A percentile compares a stretch with the other conserved stretches of the same genome.
These are phyloP conservation scores for Ophion slaviceki DNA, from an alignment of 2,888 invertebrate species.

Conservation along the genomic window DNA sequence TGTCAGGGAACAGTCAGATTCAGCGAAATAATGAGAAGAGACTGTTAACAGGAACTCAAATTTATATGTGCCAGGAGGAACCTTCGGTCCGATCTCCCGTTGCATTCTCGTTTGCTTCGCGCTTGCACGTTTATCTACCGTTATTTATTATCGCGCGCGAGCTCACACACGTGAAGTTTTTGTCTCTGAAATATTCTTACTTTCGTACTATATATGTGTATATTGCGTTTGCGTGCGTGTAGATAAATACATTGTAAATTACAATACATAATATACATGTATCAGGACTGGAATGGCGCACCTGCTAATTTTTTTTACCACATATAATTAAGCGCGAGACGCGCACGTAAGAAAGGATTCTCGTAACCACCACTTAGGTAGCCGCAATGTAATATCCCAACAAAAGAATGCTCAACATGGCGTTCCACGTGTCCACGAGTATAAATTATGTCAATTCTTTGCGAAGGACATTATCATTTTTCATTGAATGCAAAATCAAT, in stretches of 20 bases:
- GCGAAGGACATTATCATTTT: neutral
- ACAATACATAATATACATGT: conserved; percentile 1
- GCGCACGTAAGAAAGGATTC: conserved; percentile 14
- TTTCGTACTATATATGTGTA: conserved; percentile 3
- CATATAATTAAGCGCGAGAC: conserved; percentile 29
- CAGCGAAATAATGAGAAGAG: neutral
- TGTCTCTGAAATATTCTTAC: conserved; percentile 27
- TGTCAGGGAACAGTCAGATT: neutral
- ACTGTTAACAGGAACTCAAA: neutral
- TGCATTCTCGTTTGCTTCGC: conserved; percentile 33
- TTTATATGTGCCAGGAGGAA: conserved; percentile 1
- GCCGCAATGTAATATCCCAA: conserved; percentile 15
- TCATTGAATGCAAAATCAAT: neutral
- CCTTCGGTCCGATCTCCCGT: conserved; percentile 19
- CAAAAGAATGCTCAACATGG: conserved; percentile 1
- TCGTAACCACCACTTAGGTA: conserved; percentile 4
- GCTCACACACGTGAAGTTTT: conserved; percentile 17
- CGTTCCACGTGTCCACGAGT: neutral
- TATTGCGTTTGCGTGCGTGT: neutral
- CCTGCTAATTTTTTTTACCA: conserved; percentile 28
- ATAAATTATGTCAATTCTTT: conserved; percentile 15
- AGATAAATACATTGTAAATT: conserved; percentile 1
- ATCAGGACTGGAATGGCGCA: conserved; percentile 21
- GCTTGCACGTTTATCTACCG: conserved; percentile 34
- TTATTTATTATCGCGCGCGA: conserved; percentile 40